Evolutionary conservation across 2,113 vertebrate species (phyloP), one percentile per base, ranked within the genome.

Genomic region (Corythornis cristatus): DNA sequence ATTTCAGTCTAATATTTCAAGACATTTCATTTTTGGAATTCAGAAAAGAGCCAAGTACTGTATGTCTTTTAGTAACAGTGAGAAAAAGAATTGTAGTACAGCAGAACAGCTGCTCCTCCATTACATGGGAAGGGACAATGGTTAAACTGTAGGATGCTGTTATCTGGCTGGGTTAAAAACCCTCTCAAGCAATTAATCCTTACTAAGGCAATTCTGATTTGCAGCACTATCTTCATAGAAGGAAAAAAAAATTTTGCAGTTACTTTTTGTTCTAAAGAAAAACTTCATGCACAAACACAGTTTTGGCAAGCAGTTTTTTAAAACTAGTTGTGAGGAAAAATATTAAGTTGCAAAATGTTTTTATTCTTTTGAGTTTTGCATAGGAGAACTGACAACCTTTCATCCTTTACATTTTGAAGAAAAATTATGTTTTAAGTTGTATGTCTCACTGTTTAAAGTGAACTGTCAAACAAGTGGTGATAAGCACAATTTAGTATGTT

Each of bases 291-390:
- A 53, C 25, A 82, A 86, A 31, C 5, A 2, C 11, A 74, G 9
- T 33, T 90, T 80, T 64, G 40, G 22, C 40, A 82, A 90, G 15
- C 11, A 8, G 53, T 84, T 74, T 74, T 43, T 53, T 50, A 35
- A 97, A 97, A 56, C 96, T 96, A 98, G 96, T 97, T 98, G 98
- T 97, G 95, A 97, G 94, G 87, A 31, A 54, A 83, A 37, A 12
- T 4, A 0, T 14, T 97, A 97, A 97, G 96, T 94, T 98, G 96
- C 97, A 98, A 97, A 86, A 42, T 26, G 56, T 72, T 53, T 26
- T 70, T 86, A 10, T 94, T 75, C 25, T 66, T 97, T 97, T 97
- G 95, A 97, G 76, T 93, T 78, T 95, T 86, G 54, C 42, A 26
- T 89, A 78, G 73, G 86, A 89, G 76, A 95, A 91, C 71, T 79